These are phyloP conservation scores for Nylanderia fulva DNA, from an alignment of 1,140 invertebrate species.

Conservation along the genomic window DNA sequence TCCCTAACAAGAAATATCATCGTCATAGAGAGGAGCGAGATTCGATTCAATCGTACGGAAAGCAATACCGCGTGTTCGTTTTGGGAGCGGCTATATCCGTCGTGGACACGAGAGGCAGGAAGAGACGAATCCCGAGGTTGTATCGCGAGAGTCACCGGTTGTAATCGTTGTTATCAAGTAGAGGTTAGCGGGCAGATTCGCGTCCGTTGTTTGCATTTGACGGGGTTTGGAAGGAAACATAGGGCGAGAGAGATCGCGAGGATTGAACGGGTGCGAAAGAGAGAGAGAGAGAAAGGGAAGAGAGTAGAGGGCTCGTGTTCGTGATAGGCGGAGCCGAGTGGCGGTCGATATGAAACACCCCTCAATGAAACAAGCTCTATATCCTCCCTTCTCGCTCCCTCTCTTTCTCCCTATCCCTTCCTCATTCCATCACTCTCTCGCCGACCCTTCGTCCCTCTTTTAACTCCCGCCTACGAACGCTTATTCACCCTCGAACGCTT, in stretches of 20 bases:
- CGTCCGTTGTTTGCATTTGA: slow-evolving; percentile 57
- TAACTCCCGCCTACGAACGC: slow-evolving; percentile 35
- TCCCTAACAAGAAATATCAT: slow-evolving; percentile 58
- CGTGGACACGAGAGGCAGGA: background rate
- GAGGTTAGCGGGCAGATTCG: slow-evolving; percentile 51
- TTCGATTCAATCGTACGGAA: slow-evolving; percentile 49
- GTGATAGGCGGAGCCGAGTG: slow-evolving; percentile 76
- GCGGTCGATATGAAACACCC: slow-evolving; percentile 80
- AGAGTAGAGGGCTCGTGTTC: slow-evolving; percentile 40
- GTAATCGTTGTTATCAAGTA: slow-evolving; percentile 67
- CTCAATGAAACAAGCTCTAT: slow-evolving; percentile 77
- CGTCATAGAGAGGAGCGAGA: background rate
- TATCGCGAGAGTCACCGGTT: slow-evolving; percentile 54
- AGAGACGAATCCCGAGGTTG: slow-evolving; percentile 15
- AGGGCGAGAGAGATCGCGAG: slow-evolving; percentile 54
- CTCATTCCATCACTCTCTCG: slow-evolving; percentile 29
- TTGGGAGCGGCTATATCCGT: background rate
- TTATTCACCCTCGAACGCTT: slow-evolving; percentile 61
- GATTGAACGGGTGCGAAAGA: background rate
- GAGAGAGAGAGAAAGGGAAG: background rate
- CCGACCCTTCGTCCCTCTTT: slow-evolving; percentile 9
- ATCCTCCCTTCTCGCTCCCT: slow-evolving; percentile 46
- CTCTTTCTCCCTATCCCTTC: slow-evolving; percentile 60
- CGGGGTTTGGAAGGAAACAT: slow-evolving; percentile 57
- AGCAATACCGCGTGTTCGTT: slow-evolving; percentile 52